Percentiles rank a stretch among this genome's conserved stretches.
Evolutionary conservation across 1,140 invertebrate species (phyloP).

Genomic region (Drusus annulatus): DNA sequence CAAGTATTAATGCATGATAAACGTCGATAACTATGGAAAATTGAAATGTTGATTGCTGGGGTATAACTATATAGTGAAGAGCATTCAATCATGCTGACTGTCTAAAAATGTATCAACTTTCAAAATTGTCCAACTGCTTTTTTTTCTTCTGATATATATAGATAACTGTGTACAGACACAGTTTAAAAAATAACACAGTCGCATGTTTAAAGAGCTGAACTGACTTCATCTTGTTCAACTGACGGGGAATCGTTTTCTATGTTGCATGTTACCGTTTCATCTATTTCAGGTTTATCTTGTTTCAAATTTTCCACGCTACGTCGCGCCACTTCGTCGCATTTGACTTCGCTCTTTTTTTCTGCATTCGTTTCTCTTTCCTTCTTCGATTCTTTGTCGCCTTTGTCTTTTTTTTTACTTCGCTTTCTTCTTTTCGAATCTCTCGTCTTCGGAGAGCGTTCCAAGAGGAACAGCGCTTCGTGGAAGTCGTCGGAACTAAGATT

Average conservation of each 20-base stretch:
- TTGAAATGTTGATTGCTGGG: no score
- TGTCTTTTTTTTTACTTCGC: slow-evolving; percentile 65
- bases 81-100: no score
- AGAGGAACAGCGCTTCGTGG: slow-evolving; percentile 74
- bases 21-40: no score
- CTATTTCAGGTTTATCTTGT: slow-evolving; percentile 30
- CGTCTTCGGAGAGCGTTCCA: slow-evolving; percentile 72
- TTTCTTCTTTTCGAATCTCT: slow-evolving; percentile 66
- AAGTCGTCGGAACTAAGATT: slow-evolving; percentile 76
- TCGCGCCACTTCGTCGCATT: slow-evolving; percentile 33
- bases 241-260: slow-evolving; percentile 54
- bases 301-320: slow-evolving; percentile 42
- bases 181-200: no score
- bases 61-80: no score
- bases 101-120: no score
- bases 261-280: slow-evolving; percentile 30
- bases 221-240: slow-evolving; percentile 56
- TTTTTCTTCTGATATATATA: no score
- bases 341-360: slow-evolving; percentile 32
- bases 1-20: no score
- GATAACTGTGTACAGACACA: no score
- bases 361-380: slow-evolving; percentile 60
- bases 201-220: slow-evolving; percentile 50
- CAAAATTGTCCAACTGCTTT: no score
- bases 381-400: slow-evolving; percentile 60